A percentile compares a stretch with the other conserved stretches of the same genome.
Conservation (phyloP, 2,797 vertebrate species). For the Pampus argenteus region DNA sequence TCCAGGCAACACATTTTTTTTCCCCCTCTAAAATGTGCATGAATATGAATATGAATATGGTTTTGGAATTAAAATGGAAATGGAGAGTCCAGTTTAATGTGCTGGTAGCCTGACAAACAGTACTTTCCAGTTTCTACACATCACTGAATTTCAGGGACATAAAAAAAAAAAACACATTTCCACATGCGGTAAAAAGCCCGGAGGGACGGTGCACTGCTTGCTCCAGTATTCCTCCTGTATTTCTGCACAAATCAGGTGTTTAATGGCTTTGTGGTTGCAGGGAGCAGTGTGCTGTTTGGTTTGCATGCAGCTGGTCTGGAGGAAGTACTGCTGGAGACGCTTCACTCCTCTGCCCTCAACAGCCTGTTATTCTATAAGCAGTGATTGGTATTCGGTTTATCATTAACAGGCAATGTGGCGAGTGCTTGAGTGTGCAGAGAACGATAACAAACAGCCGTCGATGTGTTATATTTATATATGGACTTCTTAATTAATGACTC, state of each 20-base stretch:
- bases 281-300: constrained; percentile 9
- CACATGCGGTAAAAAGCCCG: constrained; percentile 4
- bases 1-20: constrained; percentile 13
- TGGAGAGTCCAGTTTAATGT: constrained; percentile 49
- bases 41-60: constrained; percentile 43
- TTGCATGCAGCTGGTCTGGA: constrained; percentile 45
- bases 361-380: constrained; percentile 46
- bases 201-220: neutral
- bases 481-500: constrained; percentile 35
- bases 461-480: constrained; percentile 24
- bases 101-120: constrained; percentile 39
- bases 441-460: constrained; percentile 16
- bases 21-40: constrained; percentile 17
- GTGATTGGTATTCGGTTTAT: constrained; percentile 50
- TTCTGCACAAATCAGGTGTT: constrained; percentile 43
- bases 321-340: constrained; percentile 49
- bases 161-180: neutral
- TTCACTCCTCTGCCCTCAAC: constrained; percentile 38
- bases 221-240: constrained; percentile 17
- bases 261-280: constrained; percentile 31
- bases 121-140: constrained; percentile 15
- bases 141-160: constrained; percentile 43
- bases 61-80: constrained; percentile 31
- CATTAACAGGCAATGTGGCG: constrained; percentile 15
- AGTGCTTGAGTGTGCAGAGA: constrained; percentile 17